These are phyloP conservation scores for Gonocerus acuteangulatus DNA, from an alignment of 2,888 invertebrate genomes.

Conservation along the genomic window DNA sequence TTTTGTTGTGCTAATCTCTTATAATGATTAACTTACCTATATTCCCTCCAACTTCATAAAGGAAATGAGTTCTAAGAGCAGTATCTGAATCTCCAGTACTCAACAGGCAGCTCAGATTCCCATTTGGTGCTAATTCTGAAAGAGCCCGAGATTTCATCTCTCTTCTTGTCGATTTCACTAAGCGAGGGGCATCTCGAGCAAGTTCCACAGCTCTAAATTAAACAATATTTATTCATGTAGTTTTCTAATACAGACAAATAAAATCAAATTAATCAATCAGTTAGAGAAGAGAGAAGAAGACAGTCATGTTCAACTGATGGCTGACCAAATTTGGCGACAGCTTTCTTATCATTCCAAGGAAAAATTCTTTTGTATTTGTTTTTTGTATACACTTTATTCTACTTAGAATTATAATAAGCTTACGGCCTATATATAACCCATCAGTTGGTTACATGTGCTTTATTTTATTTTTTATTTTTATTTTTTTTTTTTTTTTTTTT, in stretches of 20 bases:
- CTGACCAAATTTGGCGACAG: too few relatives aligned
- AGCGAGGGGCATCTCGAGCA: constrained; percentile 33
- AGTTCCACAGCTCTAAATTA: constrained; percentile 38
- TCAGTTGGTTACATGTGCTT: too few relatives aligned
- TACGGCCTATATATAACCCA: too few relatives aligned
- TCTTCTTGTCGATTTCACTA: constrained; percentile 35
- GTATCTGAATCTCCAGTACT: constrained; percentile 43
- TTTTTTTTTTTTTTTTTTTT: background rate
- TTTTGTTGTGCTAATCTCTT: too few relatives aligned
- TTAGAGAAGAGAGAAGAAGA: background rate
- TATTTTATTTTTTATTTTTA: background rate
- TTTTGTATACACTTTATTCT: too few relatives aligned
- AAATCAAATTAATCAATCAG: background rate
- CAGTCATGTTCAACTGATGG: background rate
- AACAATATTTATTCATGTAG: too few relatives aligned
- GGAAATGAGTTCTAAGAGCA: constrained; percentile 43
- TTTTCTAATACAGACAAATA: background rate
- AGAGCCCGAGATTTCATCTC: constrained; percentile 40
- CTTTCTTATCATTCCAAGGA: too few relatives aligned
- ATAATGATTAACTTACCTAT: constrained; percentile 43
- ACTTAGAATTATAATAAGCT: too few relatives aligned
- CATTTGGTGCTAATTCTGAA: constrained; percentile 41
- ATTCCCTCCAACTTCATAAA: constrained; percentile 50
- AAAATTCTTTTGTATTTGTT: too few relatives aligned
- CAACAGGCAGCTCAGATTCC: constrained; percentile 43